Percentiles rank a stretch among this genome's conserved stretches.
Evolutionary conservation across 2,113 vertebrate species (phyloP).

Genomic region (Carlito syrichta): DNA sequence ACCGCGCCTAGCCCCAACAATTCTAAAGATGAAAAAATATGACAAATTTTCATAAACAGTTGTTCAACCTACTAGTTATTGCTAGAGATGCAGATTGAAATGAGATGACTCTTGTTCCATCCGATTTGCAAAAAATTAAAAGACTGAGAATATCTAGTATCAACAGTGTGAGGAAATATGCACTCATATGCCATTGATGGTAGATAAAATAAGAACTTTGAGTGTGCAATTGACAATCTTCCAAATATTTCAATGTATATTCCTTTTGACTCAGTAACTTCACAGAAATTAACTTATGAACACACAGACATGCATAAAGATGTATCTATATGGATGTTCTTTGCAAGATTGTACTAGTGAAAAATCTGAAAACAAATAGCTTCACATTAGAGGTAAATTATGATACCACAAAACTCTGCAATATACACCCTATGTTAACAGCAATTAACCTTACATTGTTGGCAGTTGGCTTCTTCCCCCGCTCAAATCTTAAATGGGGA

Average conservation of each 20-base stretch:
- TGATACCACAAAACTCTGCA: neutral
- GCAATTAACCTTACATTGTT: neutral
- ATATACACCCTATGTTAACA: neutral
- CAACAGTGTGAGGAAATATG: neutral
- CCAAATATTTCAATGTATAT: neutral
- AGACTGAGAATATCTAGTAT: neutral
- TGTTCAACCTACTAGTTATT: neutral
- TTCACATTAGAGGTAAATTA: neutral
- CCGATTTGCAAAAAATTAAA: neutral
- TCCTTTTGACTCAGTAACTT: neutral
- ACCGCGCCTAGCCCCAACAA: neutral
- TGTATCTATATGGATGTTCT: neutral
- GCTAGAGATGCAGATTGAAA: neutral
- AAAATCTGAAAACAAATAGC: neutral
- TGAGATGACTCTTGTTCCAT: neutral
- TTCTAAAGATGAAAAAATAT: constrained; percentile 24
- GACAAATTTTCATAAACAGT: neutral
- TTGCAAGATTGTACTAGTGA: neutral
- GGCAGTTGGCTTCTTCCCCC: neutral
- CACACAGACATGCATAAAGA: neutral
- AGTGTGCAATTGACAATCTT: neutral
- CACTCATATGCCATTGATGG: neutral
- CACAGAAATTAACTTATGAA: neutral
- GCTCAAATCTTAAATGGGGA: neutral
- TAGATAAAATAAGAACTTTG: neutral